Base-by-base conservation (phyloP, 2,888 invertebrate species). In the Teinopalpus imperialis region DNA sequence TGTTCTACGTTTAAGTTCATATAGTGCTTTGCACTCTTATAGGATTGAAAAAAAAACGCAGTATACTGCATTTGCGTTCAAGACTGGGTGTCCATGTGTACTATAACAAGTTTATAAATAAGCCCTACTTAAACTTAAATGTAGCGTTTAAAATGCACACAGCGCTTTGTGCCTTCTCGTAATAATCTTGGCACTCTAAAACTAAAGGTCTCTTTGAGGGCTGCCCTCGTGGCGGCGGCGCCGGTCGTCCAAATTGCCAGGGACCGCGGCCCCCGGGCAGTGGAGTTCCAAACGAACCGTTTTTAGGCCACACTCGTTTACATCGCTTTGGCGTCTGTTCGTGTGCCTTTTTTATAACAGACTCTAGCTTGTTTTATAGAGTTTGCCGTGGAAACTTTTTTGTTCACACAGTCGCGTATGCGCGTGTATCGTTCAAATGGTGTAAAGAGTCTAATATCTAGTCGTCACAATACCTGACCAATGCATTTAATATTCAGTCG, bases 201-300 rank as follows among this genome's bases (percentile, higher is more conserved):
- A n/a, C 20, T n/a, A 32, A 18, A 26, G 42, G 42, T 20, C 8
- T 3, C 27, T 42, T 34, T 42, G 26, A 34, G 21, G 26, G 30
- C 13, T 7, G 18, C 1, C n/a, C 24, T 24, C 8, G 23, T 34
- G 42, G 20, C 16, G 9, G 7, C 10, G 18, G 14, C 10, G 41
- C 9, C 23, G 9, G 20, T 14, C 29, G 26, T 1, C 13, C 23
- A 30, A 40, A 21, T 39, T 29, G 14, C 9, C 3, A 29, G 29
- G 20, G 20, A 40, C 12, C 21, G 30, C 21, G 14, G 30, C 14
- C 40, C 5, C 30, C 14, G 30, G 14, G 39, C 29, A 7, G 13
- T 21, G 5, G 5, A 24, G 3, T 3, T 23, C 23, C 18, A 42
- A 8, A 24, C 26, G 24, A 24, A 18, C 18, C 32, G 23, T 18